Evolutionary conservation across 2,113 vertebrate species (phyloP).

Genomic region (cattle (Bos taurus)): ARS-UCD2.0 NC_037338.1:93689501-93690000

Average conservation of each 20-base stretch:
- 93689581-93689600: accelerated
- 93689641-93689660: accelerated
- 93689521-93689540: neutral
- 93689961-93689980: neutral
- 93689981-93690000: neutral
- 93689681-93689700: neutral
- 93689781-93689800: neutral
- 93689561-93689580: neutral
- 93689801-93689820: neutral
- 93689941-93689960: neutral
- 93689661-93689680: accelerated
- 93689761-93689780: neutral
- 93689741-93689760: neutral
- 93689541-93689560: neutral
- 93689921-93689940: neutral
- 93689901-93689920: neutral
- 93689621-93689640: neutral
- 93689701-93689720: neutral
- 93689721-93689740: neutral
- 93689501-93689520: neutral
- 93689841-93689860: neutral
- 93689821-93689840: neutral
- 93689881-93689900: neutral
- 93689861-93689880: neutral
- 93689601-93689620: neutral